Evolutionary conservation across 2,888 invertebrate species (phyloP), one percentile per base, ranked within the genome.

Genomic region (Dryobotodes eremita): DNA sequence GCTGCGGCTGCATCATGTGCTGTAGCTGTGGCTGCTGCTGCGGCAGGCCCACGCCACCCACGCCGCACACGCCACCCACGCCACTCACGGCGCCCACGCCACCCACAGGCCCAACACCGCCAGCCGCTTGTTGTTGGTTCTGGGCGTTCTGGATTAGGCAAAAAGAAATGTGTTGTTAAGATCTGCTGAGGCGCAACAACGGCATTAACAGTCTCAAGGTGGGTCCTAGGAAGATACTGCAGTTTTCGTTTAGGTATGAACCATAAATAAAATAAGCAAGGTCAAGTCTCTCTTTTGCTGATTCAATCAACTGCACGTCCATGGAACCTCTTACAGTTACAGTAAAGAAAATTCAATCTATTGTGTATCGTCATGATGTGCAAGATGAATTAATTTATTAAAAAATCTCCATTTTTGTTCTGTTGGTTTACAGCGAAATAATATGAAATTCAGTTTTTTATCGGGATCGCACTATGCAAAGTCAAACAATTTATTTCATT

Each of bases 1-100:
- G 97, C 92, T 97, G 97, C 91, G 96, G 97, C 84, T 97, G 97
- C 94, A 97, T 97, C 94, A 97, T 97, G 90, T 97, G 97, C 92
- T 97, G 87, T 97, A 97, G 96, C 89, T 95, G 97, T 84, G 94
- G 96, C 89, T 94, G 96, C 90, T 97, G 97, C 84, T 92, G 94
- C 95, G 97, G 90, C 91, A 93, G 95, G 91, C 89, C 96, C 89
- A 93, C 96, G 91, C 88, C 94, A 88, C 89, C 94, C 92, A 88
- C 95, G 66, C 89, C 89, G 77, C 93, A 90, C 62, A 93, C 93
- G 80, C 89, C 90, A 84, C 94, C 92, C 70, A 93, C 94, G 65
- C 89, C 88, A 76, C 92, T 89, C 68, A 92, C 95, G 89, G 84
- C 93, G 85, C 91, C 92, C 89, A 91, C 91, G 89, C 85, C 87